Evolutionary conservation across 1,140 invertebrate genomes (phyloP).

Genomic region (Adoxophyes honmai): DNA sequence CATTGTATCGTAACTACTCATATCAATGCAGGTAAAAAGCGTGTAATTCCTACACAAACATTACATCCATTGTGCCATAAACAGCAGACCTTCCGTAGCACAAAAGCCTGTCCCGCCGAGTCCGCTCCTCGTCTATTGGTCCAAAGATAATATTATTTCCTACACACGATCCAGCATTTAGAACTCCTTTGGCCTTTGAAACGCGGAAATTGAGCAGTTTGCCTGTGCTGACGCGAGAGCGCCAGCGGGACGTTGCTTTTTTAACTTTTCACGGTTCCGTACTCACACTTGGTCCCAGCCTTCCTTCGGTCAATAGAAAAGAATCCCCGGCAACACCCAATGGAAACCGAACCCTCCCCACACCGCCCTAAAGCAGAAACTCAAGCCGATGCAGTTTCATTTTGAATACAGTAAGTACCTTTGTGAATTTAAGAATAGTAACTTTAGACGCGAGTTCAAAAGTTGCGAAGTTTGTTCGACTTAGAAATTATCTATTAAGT

Average conservation of each 20-base stretch:
- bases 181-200: conserved; percentile 8
- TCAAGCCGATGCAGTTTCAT: background rate
- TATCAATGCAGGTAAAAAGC: no score
- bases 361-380: background rate
- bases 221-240: conserved; percentile 6
- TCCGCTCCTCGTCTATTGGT: background rate
- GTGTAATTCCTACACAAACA: no score
- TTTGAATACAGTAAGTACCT: conserved; percentile 31
- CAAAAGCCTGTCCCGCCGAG: no score
- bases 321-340: background rate
- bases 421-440: conserved; percentile 37
- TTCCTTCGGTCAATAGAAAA: conserved; percentile 22
- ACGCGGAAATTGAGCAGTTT: conserved; percentile 25
- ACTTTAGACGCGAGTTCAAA: conserved; percentile 28
- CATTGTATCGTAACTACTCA: no score
- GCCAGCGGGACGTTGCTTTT: conserved; percentile 22
- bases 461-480: conserved; percentile 38
- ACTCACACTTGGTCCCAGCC: conserved; percentile 23
- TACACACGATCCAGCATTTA: conserved; percentile 10
- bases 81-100: no score
- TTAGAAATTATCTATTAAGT: conserved; percentile 38
- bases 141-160: conserved; percentile 6
- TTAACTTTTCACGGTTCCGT: conserved; percentile 30
- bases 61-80: no score
- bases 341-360: background rate